Evolutionary conservation across 2,797 vertebrate species (phyloP).

Genomic region (Chiroxiphia lanceolata): DNA sequence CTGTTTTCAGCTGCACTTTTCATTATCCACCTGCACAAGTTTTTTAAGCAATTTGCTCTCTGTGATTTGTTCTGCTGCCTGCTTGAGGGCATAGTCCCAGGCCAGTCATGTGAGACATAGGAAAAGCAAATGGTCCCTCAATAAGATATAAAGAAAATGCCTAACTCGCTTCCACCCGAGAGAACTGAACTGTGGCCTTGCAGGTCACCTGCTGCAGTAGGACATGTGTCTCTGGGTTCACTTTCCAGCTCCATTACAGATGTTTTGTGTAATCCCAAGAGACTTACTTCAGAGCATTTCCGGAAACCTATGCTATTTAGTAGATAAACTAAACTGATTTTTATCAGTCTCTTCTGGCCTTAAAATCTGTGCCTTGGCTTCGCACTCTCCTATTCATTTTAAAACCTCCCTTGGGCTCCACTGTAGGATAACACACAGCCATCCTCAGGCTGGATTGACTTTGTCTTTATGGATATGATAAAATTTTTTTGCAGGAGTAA

Average conservation of each 20-base stretch:
- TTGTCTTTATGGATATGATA: neutral
- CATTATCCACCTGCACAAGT: neutral
- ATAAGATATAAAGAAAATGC: neutral
- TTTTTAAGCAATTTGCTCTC: neutral
- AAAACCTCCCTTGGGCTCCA: neutral
- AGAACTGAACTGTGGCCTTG: neutral
- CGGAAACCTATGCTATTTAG: neutral
- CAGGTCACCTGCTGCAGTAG: neutral
- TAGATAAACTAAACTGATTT: neutral
- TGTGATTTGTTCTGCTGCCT: constrained; percentile 19
- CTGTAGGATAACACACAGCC: neutral
- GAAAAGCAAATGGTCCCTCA: neutral
- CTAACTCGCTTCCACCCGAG: neutral
- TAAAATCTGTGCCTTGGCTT: constrained; percentile 6
- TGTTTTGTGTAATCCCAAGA: neutral
- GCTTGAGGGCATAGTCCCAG: constrained; percentile 10
- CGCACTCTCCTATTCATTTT: neutral
- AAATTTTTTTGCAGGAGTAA: neutral
- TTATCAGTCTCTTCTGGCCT: neutral
- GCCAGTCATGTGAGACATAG: neutral
- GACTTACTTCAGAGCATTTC: neutral
- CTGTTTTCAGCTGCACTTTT: neutral
- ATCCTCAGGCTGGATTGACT: neutral
- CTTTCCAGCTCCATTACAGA: neutral
- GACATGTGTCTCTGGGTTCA: neutral